Percentiles rank a stretch among this genome's conserved stretches.
Conservation (phyloP, 30 jellyfish, hydroid and myxozoan genomes). For the Cassiopea xamachana region DNA sequence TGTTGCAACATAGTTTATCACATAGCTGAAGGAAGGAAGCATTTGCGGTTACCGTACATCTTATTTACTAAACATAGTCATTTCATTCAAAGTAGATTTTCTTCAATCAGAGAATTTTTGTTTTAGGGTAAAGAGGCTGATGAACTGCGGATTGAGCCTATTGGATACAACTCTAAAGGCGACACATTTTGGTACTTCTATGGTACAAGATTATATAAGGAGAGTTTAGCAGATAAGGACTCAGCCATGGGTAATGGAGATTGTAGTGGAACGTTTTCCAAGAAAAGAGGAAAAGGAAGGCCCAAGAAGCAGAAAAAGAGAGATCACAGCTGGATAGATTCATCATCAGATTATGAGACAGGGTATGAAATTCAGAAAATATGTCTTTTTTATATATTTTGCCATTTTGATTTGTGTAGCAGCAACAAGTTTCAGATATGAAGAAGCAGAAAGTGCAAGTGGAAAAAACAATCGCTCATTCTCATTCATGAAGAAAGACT, state of each 20-base stretch:
- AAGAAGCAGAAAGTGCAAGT: neutral
- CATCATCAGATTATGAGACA: conserved; percentile 55
- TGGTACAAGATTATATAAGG: conserved; percentile 92
- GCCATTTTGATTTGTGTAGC: neutral
- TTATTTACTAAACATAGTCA: too few relatives aligned
- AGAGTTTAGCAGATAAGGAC: conserved; percentile 13
- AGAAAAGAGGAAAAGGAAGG: conserved; percentile 10
- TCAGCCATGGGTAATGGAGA: conserved; percentile 17
- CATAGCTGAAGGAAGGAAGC: too few relatives aligned
- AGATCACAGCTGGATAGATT: conserved; percentile 65
- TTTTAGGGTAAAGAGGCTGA: conserved; percentile 86
- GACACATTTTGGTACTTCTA: conserved; percentile 88
- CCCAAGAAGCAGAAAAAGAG: conserved; percentile 11
- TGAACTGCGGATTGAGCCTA: conserved; percentile 80
- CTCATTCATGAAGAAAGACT: too few relatives aligned
- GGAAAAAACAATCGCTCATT: neutral
- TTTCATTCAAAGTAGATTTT: too few relatives aligned
- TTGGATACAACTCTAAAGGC: conserved; percentile 86
- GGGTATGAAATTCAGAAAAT: neutral
- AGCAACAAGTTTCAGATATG: neutral
- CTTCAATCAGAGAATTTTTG: too few relatives aligned
- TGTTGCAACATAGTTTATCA: too few relatives aligned
- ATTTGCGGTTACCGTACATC: too few relatives aligned
- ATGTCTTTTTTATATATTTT: neutral
- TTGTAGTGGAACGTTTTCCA: conserved; percentile 14